Percentiles rank a stretch among this genome's conserved stretches.
Evolutionary conservation across 2,797 vertebrate species (phyloP).

Genomic region (Enteromius viviparus): DNA sequence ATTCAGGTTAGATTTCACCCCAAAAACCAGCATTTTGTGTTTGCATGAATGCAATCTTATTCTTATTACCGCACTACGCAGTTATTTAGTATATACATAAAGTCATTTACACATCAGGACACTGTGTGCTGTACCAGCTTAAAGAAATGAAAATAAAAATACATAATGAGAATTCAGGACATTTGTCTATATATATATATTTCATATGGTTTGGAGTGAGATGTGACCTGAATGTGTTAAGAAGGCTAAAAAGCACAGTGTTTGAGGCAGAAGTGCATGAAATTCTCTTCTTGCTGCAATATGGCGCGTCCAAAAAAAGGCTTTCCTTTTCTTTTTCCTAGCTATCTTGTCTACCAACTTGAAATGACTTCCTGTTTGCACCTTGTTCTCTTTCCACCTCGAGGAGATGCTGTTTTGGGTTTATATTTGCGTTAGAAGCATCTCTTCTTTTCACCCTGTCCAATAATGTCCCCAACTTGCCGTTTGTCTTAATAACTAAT

Average conservation of each 20-base stretch:
- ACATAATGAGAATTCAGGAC: background rate
- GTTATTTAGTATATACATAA: background rate
- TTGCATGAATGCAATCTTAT: background rate
- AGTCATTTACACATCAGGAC: background rate
- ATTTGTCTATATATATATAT: too few relatives aligned
- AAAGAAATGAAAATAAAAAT: background rate
- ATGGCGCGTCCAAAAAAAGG: background rate
- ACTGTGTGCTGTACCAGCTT: background rate
- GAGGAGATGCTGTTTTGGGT: conserved; percentile 20
- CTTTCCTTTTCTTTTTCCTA: background rate
- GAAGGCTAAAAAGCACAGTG: conserved; percentile 20
- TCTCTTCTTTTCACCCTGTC: background rate
- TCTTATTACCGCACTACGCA: background rate
- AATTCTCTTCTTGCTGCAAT: conserved; percentile 6
- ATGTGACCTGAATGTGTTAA: background rate
- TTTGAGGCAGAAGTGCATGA: conserved; percentile 9
- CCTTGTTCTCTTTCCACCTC: conserved; percentile 29
- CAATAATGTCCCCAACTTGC: conserved; percentile 44
- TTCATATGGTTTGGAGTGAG: background rate
- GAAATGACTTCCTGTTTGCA: conserved; percentile 22
- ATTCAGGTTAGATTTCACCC: background rate
- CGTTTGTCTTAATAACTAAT: conserved; percentile 76
- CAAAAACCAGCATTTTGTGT: background rate
- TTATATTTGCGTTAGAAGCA: background rate
- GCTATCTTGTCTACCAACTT: conserved; percentile 10